Evolutionary conservation across 2,113 vertebrate genomes (phyloP).

Genomic region (Callopanchax toddi): DNA sequence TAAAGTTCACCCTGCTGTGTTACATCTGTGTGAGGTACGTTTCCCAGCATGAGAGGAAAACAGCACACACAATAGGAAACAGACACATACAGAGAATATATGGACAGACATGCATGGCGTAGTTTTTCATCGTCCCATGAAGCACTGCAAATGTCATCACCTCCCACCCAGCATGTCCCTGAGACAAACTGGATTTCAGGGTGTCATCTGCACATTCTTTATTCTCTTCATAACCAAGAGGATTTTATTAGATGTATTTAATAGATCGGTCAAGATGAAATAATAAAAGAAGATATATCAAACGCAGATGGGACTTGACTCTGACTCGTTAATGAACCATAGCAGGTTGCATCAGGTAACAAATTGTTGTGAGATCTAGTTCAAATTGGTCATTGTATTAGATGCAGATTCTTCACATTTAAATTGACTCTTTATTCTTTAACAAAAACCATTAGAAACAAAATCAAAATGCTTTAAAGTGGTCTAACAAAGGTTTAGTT

Average conservation of each 20-base stretch:
- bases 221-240: background rate
- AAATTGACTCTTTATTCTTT: no score
- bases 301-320: no score
- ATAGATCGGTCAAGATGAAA: background rate
- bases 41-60: constrained; percentile 35
- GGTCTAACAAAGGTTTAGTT: no score
- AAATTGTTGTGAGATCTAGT: no score
- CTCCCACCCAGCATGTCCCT: constrained; percentile 7
- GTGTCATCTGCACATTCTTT: background rate
- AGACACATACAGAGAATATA: constrained; percentile 21
- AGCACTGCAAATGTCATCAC: no score
- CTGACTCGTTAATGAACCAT: no score
- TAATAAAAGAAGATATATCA: no score
- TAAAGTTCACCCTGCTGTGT: constrained; percentile 42
- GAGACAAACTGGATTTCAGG: background rate
- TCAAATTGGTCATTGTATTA: no score
- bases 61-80: constrained; percentile 18
- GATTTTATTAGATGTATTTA: background rate
- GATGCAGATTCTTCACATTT: background rate
- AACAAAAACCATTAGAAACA: no score
- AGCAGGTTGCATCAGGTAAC: no score
- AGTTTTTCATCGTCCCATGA: constrained; percentile 42
- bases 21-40: constrained; percentile 31
- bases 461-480: no score
- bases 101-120: constrained; percentile 29